Base-by-base conservation (phyloP, 2,888 invertebrate species). In the Ypsolopha scabrella region DNA sequence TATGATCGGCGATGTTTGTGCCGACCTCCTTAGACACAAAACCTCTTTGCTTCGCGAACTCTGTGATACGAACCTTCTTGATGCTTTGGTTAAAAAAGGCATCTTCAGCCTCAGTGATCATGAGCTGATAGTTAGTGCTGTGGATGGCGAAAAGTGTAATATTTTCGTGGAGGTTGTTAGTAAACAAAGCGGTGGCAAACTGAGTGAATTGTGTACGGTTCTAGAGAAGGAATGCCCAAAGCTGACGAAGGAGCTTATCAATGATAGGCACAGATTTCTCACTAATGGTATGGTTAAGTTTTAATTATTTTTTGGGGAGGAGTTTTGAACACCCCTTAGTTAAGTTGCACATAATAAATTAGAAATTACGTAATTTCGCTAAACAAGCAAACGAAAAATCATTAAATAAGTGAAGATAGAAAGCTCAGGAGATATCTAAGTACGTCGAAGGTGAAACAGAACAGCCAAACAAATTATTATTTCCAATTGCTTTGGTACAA, bases 41-140 rank as follows among this genome's bases (percentile, higher is more conserved):
- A 80, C 87, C 48, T 88, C 89, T 54, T 86, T 91, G 62, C 82
- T 90, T 63, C 87, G 88, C 54, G 90, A 91, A 79, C 70, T 91
- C 60, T 83, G 87, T 65, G 88, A 88, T 58, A 90, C 90, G 56
- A 89, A 90, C 70, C 76, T 91, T 50, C 67, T 91, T 59, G 88
- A 89, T 56, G 88, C 89, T 57, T 80, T 91, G 54, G 90, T 90
- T 52, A 91, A 91, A 68, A 91, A 90, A 65, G 89, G 90, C 49
- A 85, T 91, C 57, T 86, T 91, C 55, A 89, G 82, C 63, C 78
- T 90, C 57, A 87, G 88, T 60, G 90, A 91, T 61, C 87, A 90
- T 59, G 90, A 90, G 71, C 78, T 75, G 55, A 79, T 87, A 58
- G 77, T 80, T 9, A 72, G 81, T 70, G 82, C 83, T 33, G 62